phyloP scores from a whole-genome alignment of 1,140 invertebrate species.

The Drosophila athabasca region DNA sequence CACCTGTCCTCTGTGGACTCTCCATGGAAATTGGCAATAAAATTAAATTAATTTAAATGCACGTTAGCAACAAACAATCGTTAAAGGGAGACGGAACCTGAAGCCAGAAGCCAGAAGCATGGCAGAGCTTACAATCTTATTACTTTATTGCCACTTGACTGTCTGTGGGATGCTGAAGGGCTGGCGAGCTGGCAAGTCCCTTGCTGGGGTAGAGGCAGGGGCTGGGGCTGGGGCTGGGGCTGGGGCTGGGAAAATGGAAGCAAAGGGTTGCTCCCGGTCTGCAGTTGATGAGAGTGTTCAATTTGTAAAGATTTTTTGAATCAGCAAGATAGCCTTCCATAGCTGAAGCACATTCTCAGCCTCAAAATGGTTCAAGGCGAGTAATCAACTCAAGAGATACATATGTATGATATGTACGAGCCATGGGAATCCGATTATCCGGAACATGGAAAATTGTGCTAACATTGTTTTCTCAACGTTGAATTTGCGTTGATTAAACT shows the following conservation, averaged over 20 bases:
- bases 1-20: neutral
- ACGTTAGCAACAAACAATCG: constrained; percentile 6
- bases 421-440: too few species aligned
- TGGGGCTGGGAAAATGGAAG: too few species aligned
- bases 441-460: too few species aligned
- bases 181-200: neutral
- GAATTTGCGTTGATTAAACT: too few species aligned
- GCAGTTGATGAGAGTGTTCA: neutral
- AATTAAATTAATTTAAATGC: constrained; percentile 9
- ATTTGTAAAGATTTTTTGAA: neutral
- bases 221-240: neutral
- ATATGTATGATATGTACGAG: too few species aligned
- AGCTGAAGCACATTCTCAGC: neutral
- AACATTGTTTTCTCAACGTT: too few species aligned
- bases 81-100: neutral
- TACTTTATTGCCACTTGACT: constrained; percentile 10
- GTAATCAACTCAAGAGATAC: too few species aligned
- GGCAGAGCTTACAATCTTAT: constrained; percentile 3
- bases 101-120: neutral
- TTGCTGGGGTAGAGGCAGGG: neutral
- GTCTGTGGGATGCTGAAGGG: neutral
- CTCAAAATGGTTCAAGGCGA: too few species aligned
- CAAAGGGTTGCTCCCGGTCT: too few species aligned
- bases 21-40: constrained; percentile 6
- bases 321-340: neutral